These are phyloP conservation scores for Diaphora mendica DNA, from an alignment of 2,888 invertebrate genomes.

Conservation along the genomic window DNA sequence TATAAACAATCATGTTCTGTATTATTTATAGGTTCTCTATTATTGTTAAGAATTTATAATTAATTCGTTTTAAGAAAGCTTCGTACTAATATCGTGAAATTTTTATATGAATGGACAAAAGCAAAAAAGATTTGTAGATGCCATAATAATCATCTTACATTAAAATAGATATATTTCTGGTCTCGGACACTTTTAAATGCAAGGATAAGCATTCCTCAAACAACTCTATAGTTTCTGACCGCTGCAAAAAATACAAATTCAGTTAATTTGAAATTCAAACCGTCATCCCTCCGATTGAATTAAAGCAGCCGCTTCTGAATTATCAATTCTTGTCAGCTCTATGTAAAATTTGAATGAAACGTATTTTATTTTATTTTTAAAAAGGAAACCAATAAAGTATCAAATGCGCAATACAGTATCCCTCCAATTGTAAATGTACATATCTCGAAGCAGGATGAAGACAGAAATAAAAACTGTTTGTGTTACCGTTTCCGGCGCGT, in stretches of 20 bases:
- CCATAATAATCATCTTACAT: background rate
- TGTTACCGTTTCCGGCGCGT: constrained; percentile 82
- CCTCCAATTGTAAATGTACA: constrained; percentile 44
- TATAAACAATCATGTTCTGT: background rate
- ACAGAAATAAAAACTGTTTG: constrained; percentile 86
- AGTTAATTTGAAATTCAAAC: background rate
- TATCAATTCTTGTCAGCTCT: constrained; percentile 4
- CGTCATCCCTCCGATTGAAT: background rate
- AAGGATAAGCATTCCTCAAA: background rate
- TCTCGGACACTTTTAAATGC: background rate
- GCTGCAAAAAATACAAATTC: background rate
- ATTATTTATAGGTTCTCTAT: background rate
- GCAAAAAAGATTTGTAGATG: background rate
- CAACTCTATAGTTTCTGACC: background rate
- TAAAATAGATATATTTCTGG: background rate
- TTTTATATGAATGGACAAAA: background rate
- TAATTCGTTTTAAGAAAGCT: background rate
- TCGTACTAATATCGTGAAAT: background rate
- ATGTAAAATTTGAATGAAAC: background rate
- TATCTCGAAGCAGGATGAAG: constrained; percentile 70
- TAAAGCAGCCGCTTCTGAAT: constrained; percentile 1
- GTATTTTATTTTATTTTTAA: background rate
- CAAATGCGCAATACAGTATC: constrained; percentile 31
- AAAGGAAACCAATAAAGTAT: constrained; percentile 46
- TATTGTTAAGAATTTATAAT: background rate